A percentile compares a stretch with the other conserved stretches of the same genome.
Conservation (phyloP, 2,113 vertebrate species). For the Galbula dea region DNA sequence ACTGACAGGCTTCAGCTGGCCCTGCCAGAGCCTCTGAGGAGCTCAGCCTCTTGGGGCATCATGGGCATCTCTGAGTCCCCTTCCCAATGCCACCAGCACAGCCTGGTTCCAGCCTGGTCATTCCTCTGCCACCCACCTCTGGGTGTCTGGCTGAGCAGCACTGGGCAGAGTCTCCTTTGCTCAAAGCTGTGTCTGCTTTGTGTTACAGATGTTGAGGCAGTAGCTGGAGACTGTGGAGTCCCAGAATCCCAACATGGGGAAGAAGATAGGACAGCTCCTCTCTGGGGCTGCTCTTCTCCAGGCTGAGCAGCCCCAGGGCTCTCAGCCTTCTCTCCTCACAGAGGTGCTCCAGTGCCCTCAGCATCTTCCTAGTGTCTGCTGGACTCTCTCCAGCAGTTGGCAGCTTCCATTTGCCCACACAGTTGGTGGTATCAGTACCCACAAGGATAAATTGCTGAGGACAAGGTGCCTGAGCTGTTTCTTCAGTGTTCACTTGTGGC, state of each 20-base stretch:
- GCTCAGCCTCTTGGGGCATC: not conserved
- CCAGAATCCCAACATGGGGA: not conserved
- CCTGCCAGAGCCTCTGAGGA: not conserved
- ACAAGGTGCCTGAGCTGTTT: fast-evolving
- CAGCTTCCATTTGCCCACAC: not conserved
- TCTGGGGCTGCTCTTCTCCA: not conserved
- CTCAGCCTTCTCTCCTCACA: not conserved
- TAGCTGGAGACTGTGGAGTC: not conserved
- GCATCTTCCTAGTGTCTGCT: not conserved
- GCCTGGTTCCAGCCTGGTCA: fast-evolving
- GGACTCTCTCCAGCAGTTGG: not conserved
- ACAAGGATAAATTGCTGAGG: no score
- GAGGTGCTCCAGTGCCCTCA: not conserved
- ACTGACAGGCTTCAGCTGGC: not conserved
- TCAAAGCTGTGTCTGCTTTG: fast-evolving
- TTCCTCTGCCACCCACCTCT: fast-evolving
- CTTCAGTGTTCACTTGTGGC: not conserved
- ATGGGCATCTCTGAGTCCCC: fast-evolving
- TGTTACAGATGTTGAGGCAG: fast-evolving
- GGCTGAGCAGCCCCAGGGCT: not conserved
- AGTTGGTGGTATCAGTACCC: fast-evolving
- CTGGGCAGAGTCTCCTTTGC: not conserved
- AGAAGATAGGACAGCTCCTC: not conserved
- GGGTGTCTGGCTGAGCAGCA: fast-evolving
- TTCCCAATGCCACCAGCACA: not conserved